Conservation (phyloP, 2,888 invertebrate species). For the Cosmia trapezina region DNA sequence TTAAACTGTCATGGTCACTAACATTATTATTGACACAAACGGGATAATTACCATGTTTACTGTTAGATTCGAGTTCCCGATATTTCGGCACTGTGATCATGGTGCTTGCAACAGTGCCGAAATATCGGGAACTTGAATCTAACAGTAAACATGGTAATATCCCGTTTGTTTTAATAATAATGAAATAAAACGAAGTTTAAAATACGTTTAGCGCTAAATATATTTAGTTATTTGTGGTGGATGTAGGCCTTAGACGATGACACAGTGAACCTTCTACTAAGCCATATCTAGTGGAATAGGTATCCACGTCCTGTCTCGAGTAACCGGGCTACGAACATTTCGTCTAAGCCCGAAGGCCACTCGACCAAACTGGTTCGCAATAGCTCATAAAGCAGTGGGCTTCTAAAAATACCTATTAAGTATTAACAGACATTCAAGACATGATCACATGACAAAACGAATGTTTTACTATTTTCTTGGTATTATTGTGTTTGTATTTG, state of each 20-base stretch:
- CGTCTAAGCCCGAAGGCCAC: conserved; percentile 57
- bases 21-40: no score
- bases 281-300: not conserved
- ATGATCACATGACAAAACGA: conserved; percentile 27
- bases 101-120: no score
- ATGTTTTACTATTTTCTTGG: conserved; percentile 35
- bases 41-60: no score
- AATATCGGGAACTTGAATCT: no score
- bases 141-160: no score
- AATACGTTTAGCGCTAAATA: not conserved
- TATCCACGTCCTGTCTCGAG: conserved; percentile 47
- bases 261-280: conserved; percentile 34
- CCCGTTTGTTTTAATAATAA: no score
- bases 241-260: not conserved
- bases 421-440: conserved; percentile 50
- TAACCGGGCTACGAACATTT: conserved; percentile 53
- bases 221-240: not conserved
- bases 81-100: no score
- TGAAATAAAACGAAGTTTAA: not conserved
- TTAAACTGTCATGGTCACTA: no score
- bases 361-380: conserved; percentile 52
- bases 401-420: conserved; percentile 58
- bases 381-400: conserved; percentile 54
- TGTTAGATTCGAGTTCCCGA: no score
- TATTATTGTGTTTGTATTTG: conserved; percentile 33